Conservation (phyloP, 2,888 invertebrate species). For the Trichacis sp. region DNA sequence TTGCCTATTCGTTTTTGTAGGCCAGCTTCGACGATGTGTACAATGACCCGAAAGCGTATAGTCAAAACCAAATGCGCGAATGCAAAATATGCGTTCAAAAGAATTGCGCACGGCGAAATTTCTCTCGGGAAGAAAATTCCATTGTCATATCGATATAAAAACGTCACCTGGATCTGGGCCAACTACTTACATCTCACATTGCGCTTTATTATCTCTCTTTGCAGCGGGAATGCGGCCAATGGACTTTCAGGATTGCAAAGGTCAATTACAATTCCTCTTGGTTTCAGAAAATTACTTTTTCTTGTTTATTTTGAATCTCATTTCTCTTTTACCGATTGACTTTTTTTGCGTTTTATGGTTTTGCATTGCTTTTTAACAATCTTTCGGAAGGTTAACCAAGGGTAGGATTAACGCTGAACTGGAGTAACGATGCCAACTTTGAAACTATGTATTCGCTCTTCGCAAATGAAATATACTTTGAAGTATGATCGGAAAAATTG, state of each 20-base stretch:
- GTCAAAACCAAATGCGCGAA: conserved; percentile 4
- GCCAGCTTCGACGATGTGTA: neutral
- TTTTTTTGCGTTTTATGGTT: too few relatives aligned
- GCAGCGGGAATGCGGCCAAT: conserved; percentile 13
- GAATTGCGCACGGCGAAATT: conserved; percentile 4
- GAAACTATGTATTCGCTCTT: too few relatives aligned
- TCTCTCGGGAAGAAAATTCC: conserved; percentile 25
- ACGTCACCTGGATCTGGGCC: conserved; percentile 34
- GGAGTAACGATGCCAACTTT: too few relatives aligned
- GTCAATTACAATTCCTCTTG: neutral
- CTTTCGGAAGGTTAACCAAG: too few relatives aligned
- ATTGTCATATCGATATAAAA: conserved; percentile 26
- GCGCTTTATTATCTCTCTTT: conserved; percentile 28
- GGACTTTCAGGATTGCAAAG: conserved; percentile 3
- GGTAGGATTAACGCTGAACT: too few relatives aligned
- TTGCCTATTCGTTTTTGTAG: neutral
- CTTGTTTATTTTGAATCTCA: too few relatives aligned
- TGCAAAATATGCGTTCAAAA: conserved; percentile 3
- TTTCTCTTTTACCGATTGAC: too few relatives aligned
- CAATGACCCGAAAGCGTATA: neutral
- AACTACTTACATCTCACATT: conserved; percentile 32
- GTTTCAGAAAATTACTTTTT: neutral
- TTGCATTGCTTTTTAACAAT: too few relatives aligned
- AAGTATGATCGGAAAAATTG: too few relatives aligned
- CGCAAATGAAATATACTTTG: too few relatives aligned